Base-by-base conservation (phyloP, 2,888 invertebrate genomes). In the Sialis fuliginosa region DNA sequence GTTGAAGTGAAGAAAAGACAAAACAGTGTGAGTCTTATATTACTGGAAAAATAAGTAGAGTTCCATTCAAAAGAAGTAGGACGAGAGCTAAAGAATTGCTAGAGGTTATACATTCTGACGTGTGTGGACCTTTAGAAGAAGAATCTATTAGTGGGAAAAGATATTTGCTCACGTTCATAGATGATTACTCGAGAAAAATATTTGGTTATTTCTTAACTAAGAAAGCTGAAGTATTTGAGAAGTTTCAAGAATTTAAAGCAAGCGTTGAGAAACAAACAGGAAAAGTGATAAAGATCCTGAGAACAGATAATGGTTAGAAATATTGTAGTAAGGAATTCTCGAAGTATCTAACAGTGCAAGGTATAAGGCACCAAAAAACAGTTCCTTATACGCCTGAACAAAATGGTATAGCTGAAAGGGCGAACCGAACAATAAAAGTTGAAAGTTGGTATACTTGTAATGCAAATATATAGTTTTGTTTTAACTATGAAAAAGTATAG, bases 381-480 rank as follows among this genome's bases (percentile, higher is more conserved):
- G 51, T 53, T 2, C 53, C 60, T 0, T 56, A 59, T 40, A 57
- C 55, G 3, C 58, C 59, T 0, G 52, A 61, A 45, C 57, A 58
- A 33, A 62, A 61, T 52, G 60, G 59, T 1, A n/a, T 55, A 7
- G 54, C 60, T 2, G 62, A 62, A 48, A 39, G 59, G 1, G 2
- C 22, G 51, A 54, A 40, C n/a, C n/a, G n/a, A n/a, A n/a, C n/a
- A n/a, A 56, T 55, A 31, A 42, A 52, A 3, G n/a, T n/a, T n/a
- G n/a, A n/a, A n/a, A n/a, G n/a, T n/a, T n/a, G n/a, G n/a, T n/a
- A n/a, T n/a, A n/a, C n/a, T n/a, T n/a, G n/a, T n/a, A n/a, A n/a
- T n/a, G n/a, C n/a, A n/a, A n/a, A n/a, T n/a, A n/a, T n/a, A n/a
- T n/a, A n/a, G n/a, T n/a, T n/a, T n/a, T n/a, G n/a, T n/a, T n/a